Base-by-base conservation (phyloP, 2,888 invertebrate genomes). In the Ryuthela nishihirai region DNA sequence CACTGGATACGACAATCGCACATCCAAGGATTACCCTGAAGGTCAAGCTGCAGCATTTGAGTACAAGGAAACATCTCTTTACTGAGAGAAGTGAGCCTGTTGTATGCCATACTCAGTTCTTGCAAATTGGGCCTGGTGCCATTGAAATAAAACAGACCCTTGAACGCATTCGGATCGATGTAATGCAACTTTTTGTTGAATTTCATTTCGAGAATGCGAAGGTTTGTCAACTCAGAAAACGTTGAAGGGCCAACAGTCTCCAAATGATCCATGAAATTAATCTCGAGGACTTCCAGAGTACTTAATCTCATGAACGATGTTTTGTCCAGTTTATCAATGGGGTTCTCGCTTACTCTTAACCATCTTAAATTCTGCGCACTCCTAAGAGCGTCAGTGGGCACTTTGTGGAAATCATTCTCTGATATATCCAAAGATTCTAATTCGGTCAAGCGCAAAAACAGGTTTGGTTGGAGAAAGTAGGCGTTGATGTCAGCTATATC, bases 1-100 rank as follows among this genome's bases (percentile, higher is more conserved):
- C 66, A 66, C n/a, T 15, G 36, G 15, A 66, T 38, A 18, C 32
- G 44, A 25, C 66, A 66, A 41, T 65, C 64, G 46, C 66, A 66
- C 10, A 26, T 34, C 65, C 64, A 65, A 2, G 64, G 65, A 50
- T 66, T 66, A 21, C 54, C 62, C 24, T 54, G 54, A 6, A 66
- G 25, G 29, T 66, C 64, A 17, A 66, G 47, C 9, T 55, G 54
- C 32, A 43, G 44, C 17, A 66, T 49, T 17, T 24, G 25, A 1
- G 43, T 46, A 12, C 59, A 59, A 17, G 38, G 26, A 12, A 53
- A 20, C 26, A 39, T 53, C 12, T 23, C 38, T n/a, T 39, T 38
- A 3, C 40, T 32, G 7, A 58, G 23, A 5, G 9, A 25, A 3
- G 12, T 7, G 9, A 59, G 34, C 2, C 40, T 29, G 24, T 59